Evolutionary conservation across 2,888 invertebrate genomes (phyloP).

Genomic region (Cheilosia vulpina): DNA sequence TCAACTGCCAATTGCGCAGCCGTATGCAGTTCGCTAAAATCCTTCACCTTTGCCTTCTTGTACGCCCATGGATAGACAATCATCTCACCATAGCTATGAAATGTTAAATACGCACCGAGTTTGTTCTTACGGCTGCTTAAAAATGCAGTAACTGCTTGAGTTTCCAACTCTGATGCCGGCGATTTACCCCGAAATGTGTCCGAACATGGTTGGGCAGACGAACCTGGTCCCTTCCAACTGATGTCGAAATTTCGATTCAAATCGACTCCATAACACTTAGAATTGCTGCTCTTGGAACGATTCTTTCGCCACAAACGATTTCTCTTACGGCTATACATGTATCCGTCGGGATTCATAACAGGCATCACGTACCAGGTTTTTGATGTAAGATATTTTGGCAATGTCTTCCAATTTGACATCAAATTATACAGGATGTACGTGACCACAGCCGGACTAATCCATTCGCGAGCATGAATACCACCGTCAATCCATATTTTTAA

Average conservation of each 20-base stretch:
- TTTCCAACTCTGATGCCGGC: constrained; percentile 94
- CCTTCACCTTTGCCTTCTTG: constrained; percentile 80
- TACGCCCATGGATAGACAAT: constrained; percentile 82
- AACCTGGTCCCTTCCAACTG: constrained; percentile 91
- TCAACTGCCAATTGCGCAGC: constrained; percentile 79
- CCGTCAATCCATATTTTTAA: constrained; percentile 90
- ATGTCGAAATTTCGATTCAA: constrained; percentile 95
- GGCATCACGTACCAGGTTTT: constrained; percentile 93
- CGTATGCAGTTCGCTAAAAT: constrained; percentile 78
- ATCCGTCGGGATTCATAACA: constrained; percentile 93
- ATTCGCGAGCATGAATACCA: constrained; percentile 95
- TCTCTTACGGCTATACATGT: constrained; percentile 90
- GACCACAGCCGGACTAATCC: constrained; percentile 92
- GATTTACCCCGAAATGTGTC: constrained; percentile 91
- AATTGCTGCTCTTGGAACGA: constrained; percentile 83
- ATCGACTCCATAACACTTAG: constrained; percentile 89
- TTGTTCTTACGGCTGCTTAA: constrained; percentile 83
- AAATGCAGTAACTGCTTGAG: constrained; percentile 86
- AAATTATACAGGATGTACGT: constrained; percentile 90
- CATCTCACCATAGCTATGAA: constrained; percentile 88
- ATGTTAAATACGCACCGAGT: constrained; percentile 89
- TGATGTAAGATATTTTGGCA: constrained; percentile 88
- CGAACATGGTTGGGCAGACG: constrained; percentile 87
- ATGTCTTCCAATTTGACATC: constrained; percentile 87
- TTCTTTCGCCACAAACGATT: constrained; percentile 94